Conservation (phyloP, 2,888 invertebrate species). For the Stenchaetothrips biformis region DNA sequence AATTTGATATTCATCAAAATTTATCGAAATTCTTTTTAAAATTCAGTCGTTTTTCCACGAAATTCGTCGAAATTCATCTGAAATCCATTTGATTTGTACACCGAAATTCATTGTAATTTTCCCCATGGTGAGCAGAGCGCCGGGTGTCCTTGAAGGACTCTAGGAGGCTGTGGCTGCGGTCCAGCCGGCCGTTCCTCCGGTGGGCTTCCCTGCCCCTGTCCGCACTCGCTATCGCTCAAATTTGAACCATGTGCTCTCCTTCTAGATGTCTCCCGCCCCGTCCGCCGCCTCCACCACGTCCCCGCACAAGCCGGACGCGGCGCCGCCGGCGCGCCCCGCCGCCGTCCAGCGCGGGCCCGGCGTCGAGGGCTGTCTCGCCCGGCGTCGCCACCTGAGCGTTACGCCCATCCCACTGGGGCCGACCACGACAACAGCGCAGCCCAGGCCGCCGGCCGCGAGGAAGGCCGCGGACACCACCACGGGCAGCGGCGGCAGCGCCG, state of each 20-base stretch:
- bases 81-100: no score
- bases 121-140: neutral
- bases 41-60: no score
- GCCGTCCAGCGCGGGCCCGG: neutral
- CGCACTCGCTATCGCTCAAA: neutral
- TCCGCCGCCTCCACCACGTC: neutral
- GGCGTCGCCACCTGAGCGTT: neutral
- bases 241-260: neutral
- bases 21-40: no score
- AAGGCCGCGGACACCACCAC: neutral
- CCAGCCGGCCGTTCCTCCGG: neutral
- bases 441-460: neutral
- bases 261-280: neutral
- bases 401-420: neutral
- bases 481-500: neutral
- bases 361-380: neutral
- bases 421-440: neutral
- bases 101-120: neutral
- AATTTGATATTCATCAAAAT: no score
- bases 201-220: neutral
- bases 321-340: neutral
- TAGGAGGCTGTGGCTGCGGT: neutral
- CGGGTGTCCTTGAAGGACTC: neutral
- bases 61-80: no score
- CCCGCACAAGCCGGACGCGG: neutral